A percentile compares a stretch with the other conserved stretches of the same genome.
Evolutionary conservation across 2,888 invertebrate species (phyloP).

Genomic region (Stenichneumon culpator): DNA sequence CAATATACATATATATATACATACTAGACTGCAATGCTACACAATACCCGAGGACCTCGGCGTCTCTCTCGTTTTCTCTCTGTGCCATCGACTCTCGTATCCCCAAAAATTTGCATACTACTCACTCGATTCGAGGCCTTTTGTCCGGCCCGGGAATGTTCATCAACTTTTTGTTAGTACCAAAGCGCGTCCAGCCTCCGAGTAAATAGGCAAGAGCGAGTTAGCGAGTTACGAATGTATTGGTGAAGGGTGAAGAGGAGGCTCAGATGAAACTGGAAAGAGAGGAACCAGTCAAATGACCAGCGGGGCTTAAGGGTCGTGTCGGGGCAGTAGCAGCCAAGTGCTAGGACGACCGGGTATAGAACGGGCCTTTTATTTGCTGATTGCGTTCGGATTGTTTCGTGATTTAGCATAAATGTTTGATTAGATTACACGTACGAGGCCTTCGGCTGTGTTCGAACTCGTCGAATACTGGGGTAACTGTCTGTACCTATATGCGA

Average conservation of each 20-base stretch:
- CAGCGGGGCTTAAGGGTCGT: conserved; percentile 83
- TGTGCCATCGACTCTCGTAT: conserved; percentile 52
- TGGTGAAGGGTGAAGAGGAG: conserved; percentile 10
- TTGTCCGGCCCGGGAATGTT: conserved; percentile 84
- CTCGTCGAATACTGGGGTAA: conserved; percentile 26
- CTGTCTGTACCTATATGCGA: conserved; percentile 35
- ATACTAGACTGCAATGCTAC: conserved; percentile 18
- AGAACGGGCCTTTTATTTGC: conserved; percentile 83
- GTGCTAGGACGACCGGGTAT: conserved; percentile 55
- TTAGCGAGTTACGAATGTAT: conserved; percentile 4
- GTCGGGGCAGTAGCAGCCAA: conserved; percentile 61
- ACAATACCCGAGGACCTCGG: conserved; percentile 33
- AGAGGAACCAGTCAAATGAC: conserved; percentile 83
- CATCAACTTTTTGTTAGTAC: conserved; percentile 84
- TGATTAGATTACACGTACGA: conserved; percentile 82
- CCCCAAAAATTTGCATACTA: conserved; percentile 83
- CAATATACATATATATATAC: not conserved
- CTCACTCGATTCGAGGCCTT: conserved; percentile 78
- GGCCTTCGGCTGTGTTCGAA: conserved; percentile 54
- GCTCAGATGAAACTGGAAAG: conserved; percentile 63
- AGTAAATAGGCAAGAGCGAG: conserved; percentile 80
- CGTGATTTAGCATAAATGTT: conserved; percentile 86
- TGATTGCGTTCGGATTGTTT: conserved; percentile 85
- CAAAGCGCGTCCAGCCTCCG: conserved; percentile 75
- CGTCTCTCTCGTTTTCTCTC: conserved; percentile 63